Conservation (phyloP, 2,888 invertebrate genomes). For the Drosophila greeni region DNA sequence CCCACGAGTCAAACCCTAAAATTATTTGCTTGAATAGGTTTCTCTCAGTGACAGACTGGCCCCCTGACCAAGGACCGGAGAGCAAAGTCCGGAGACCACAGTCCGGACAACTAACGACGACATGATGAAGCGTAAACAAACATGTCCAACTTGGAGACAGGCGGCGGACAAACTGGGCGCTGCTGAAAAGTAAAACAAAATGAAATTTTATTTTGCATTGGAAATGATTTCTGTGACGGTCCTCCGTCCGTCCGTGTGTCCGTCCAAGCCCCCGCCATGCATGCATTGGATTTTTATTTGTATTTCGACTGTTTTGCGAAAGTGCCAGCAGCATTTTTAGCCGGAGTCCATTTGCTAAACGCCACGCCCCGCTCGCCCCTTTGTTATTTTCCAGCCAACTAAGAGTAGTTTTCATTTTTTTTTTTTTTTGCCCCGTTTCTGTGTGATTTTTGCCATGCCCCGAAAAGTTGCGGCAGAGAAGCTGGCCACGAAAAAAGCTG, state of each 20-base stretch:
- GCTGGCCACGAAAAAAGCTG: slow-evolving; percentile 33
- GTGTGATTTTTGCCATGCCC: slow-evolving; percentile 63
- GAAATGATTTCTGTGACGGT: slow-evolving; percentile 61
- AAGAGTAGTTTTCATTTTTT: slow-evolving; percentile 49
- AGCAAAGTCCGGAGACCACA: not conserved
- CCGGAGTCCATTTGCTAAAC: slow-evolving; percentile 73
- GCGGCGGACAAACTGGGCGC: slow-evolving; percentile 32
- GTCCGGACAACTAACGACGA: slow-evolving; percentile 64
- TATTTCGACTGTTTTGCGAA: slow-evolving; percentile 72
- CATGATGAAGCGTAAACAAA: slow-evolving; percentile 76
- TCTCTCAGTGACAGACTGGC: slow-evolving; percentile 9
- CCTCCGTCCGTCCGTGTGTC: not conserved
- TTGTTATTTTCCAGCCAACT: slow-evolving; percentile 42
- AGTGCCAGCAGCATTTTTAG: slow-evolving; percentile 73
- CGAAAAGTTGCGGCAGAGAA: slow-evolving; percentile 43
- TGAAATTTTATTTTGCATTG: slow-evolving; percentile 73
- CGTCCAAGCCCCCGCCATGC: slow-evolving; percentile 18
- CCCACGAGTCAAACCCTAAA: not conserved
- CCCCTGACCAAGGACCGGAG: not conserved
- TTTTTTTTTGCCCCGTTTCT: slow-evolving; percentile 46
- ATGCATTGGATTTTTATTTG: slow-evolving; percentile 67
- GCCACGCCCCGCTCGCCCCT: slow-evolving; percentile 25
- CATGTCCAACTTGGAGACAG: slow-evolving; percentile 67
- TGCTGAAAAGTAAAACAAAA: slow-evolving; percentile 67
- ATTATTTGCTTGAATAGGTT: not conserved